phyloP scores from a whole-genome alignment of 2,113 vertebrate genomes.

The Pelecanoides urinatrix region DNA sequence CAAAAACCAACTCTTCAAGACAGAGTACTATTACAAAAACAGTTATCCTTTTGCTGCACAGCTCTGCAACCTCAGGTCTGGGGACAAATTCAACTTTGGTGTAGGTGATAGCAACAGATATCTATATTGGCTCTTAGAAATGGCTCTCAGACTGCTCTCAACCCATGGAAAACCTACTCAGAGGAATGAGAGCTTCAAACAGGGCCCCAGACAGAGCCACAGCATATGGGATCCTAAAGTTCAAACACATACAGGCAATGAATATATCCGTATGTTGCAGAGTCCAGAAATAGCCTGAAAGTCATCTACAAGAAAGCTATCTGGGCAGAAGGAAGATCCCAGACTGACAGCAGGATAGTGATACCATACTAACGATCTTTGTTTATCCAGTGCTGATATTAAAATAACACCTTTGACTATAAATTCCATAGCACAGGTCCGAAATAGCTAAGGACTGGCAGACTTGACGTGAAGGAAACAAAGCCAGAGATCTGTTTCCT shows the following conservation, averaged over 20 bases:
- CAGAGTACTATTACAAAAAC: background rate
- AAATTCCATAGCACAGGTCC: background rate
- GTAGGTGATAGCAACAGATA: background rate
- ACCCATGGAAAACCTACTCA: background rate
- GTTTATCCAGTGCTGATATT: background rate
- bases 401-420: background rate
- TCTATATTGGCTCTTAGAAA: background rate
- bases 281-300: background rate
- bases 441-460: background rate
- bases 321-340: background rate
- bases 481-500: background rate
- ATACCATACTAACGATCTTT: background rate
- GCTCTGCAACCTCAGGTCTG: background rate
- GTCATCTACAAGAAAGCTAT: background rate
- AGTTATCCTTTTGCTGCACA: background rate
- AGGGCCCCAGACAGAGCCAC: background rate
- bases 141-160: background rate
- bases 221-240: background rate
- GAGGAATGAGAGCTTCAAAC: background rate
- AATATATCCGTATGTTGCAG: rapidly evolving
- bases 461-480: background rate
- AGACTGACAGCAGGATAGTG: background rate
- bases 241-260: background rate
- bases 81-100: background rate
- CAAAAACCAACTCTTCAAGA: background rate